Base-by-base conservation (phyloP, 2,113 vertebrate genomes). In the Anhinga anhinga region DNA sequence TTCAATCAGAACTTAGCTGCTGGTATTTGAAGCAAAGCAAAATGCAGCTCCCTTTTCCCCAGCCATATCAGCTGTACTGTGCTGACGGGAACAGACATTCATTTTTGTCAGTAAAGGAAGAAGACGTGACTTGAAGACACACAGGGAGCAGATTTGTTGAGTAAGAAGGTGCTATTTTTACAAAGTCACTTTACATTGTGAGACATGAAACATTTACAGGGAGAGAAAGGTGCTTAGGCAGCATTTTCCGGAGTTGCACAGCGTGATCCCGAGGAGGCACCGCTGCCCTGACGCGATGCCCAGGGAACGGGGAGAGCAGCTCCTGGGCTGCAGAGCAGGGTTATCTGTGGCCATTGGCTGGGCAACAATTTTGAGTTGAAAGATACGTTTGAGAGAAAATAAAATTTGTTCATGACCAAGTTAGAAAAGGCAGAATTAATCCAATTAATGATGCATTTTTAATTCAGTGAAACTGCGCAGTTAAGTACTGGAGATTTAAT, bases 161-260 rank as follows among this genome's bases (percentile, higher is more conserved):
- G 77, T 81, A 92, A 94, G 96, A 92, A 93, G 88, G 82, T 67
- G 93, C 90, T 95, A 70, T 96, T 96, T 96, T 96, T 93, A 93
- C 76, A 27, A 69, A 94, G 72, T 58, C 76, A 53, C 67, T 95
- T 93, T 2, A 34, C 56, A 93, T 47, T 69, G 63, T 0, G 4
- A 88, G 70, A 69, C 12, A 16, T 21, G 3, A n/a, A 72, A 94
- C 53, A 4, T 42, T 66, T 56, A 85, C 61, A 91, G 58, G 88
- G 73, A 69, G 66, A 53, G 96, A 91, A 95, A 95, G 73, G 89
- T 88, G 95, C 88, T 94, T n/a, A 84, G 86, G 86, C 84, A 89
- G 96, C 92, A 2, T 62, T 91, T 93, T 27, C 21, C 1, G 1
- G 62, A 21, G 20, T 3, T 19, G 59, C 32, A 7, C n/a, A 13